Evolutionary conservation across 2,888 invertebrate species (phyloP).

Genomic region (Melipona bicolor): DNA sequence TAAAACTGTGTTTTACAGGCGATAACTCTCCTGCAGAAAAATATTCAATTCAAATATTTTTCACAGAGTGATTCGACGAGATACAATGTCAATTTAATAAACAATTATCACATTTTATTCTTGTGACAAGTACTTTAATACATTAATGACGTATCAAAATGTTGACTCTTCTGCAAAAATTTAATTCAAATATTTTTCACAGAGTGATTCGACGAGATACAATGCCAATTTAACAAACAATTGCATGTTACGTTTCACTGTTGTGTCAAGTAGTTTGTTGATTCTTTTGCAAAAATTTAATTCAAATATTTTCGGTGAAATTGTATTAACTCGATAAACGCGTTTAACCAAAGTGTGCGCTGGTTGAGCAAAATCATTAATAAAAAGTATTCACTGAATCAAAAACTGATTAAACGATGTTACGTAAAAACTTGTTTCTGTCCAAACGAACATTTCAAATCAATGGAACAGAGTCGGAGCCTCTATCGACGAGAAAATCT

Average conservation of each 20-base stretch:
- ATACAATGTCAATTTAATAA: neutral
- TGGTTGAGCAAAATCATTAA: neutral
- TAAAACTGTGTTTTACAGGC: neutral
- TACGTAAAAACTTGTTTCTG: neutral
- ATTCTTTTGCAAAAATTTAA: too few relatives aligned
- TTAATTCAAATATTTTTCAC: neutral
- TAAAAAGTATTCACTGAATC: neutral
- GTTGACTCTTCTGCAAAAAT: too few relatives aligned
- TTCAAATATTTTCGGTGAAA: too few relatives aligned
- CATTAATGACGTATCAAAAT: too few relatives aligned
- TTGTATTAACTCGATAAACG: neutral
- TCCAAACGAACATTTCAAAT: neutral
- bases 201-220: neutral
- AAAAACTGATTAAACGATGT: neutral
- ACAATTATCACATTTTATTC: neutral
- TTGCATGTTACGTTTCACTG: too few relatives aligned
- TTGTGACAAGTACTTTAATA: too few relatives aligned
- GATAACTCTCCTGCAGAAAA: neutral
- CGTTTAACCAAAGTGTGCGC: neutral
- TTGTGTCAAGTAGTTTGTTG: too few relatives aligned
- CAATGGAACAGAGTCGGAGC: neutral
- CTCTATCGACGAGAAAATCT: slow-evolving; percentile 15
- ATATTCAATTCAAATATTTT: neutral
- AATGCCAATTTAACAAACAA: neutral
- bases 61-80: neutral